Base-by-base conservation (phyloP, 1,140 invertebrate genomes). In the Ips nitidus region DNA sequence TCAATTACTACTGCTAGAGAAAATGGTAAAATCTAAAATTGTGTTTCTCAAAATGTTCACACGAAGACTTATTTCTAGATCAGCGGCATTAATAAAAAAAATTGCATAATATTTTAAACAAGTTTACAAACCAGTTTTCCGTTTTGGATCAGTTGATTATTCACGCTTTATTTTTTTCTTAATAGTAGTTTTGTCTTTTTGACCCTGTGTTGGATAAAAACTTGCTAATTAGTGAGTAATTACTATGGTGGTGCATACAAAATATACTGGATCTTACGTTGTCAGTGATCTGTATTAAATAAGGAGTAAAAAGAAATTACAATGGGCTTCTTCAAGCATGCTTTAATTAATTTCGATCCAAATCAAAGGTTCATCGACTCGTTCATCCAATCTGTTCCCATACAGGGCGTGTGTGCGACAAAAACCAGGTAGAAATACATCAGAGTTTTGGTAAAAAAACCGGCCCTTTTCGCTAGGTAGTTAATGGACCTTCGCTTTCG, bases 401-500 rank as follows among this genome's bases (percentile, higher is more conserved):
- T 67, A 50, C 41, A 22, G 41, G 41, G 45, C 52, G 66, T 52
- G 57, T 69, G 45, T 60, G 59, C 58, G 39, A 55, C 45, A 22
- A n/a, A 52, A 42, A 55, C 66, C 66, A 69, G 66, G 66, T 69
- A 69, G 59, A 69, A 40, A 56, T 5, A 39, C 36, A 42, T 7
- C 42, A 63, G 47, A 39, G n/a, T 7, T 42, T 37, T 8, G 6
- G 4, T 50, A 52, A 41, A 57, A 59, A 43, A 22, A 22, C 22
- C 22, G 41, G 62, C 53, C 64, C 64, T 66, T 66, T 66, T 66
- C 55, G 43, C 64, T 66, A 57, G 64, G 57, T 67, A 59, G 66
- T 59, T 67, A 67, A 60, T 68, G 41, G 57, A 57, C 40, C 66
- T 68, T 43, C 60, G 58, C 57, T 68, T 41, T 60, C 41, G 66